Conservation (phyloP, 2,888 invertebrate genomes). For the Macrosoma leucophasiata region DNA sequence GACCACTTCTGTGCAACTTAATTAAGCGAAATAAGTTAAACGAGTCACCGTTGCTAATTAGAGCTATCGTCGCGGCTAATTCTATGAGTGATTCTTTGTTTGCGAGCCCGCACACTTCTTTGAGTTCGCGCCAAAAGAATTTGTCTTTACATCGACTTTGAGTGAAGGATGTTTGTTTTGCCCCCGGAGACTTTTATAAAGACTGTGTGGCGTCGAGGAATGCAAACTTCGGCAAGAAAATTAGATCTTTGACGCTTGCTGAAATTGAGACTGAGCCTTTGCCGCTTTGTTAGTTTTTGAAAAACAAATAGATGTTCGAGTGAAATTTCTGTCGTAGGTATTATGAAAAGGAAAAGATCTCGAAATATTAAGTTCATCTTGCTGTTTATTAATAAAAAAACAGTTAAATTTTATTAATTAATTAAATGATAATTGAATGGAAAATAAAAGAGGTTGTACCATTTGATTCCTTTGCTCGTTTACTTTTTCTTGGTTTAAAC, state of each 20-base stretch:
- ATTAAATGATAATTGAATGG: not conserved
- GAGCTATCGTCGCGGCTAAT: constrained; percentile 70
- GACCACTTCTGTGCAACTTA: constrained; percentile 73
- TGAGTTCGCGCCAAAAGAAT: constrained; percentile 69
- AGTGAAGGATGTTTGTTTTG: constrained; percentile 65
- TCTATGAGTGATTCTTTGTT: constrained; percentile 70
- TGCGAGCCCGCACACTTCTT: constrained; percentile 60
- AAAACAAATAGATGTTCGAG: too few species aligned
- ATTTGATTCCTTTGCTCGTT: not conserved
- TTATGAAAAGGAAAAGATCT: too few species aligned
- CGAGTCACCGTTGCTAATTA: constrained; percentile 73
- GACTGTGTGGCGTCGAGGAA: constrained; percentile 25
- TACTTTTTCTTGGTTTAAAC: not conserved
- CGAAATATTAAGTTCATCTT: too few species aligned
- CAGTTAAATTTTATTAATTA: too few species aligned
- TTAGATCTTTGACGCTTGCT: constrained; percentile 38
- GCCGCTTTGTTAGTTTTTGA: too few species aligned
- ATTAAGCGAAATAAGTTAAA: constrained; percentile 75
- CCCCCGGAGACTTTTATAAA: constrained; percentile 43
- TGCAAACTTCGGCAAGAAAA: constrained; percentile 40
- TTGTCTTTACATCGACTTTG: constrained; percentile 70
- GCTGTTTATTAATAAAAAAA: too few species aligned
- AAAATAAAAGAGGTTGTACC: not conserved
- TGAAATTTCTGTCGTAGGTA: too few species aligned
- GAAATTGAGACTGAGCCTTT: constrained; percentile 22